A percentile compares a stretch with the other conserved stretches of the same genome.
phyloP scores from a whole-genome alignment of 2,888 invertebrate species.

The Helicoverpa assulta region DNA sequence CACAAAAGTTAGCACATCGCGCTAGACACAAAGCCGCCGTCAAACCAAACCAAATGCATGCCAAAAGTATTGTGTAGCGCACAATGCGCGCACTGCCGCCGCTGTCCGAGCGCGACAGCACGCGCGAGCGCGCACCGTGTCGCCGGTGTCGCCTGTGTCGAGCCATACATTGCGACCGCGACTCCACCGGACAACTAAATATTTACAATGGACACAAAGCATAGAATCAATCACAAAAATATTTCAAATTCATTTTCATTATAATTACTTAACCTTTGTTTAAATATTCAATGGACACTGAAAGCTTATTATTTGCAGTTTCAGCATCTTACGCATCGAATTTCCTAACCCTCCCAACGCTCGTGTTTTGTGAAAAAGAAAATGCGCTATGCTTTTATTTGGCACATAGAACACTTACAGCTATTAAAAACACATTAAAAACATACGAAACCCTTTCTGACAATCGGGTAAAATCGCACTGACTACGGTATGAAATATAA shows the following conservation, averaged over 20 bases:
- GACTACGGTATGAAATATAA: too few species aligned
- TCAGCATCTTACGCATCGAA: not conserved
- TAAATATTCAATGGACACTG: constrained; percentile 9
- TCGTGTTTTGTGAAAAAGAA: too few species aligned
- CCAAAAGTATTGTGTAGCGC: constrained; percentile 12
- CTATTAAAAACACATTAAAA: too few species aligned
- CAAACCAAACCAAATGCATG: constrained; percentile 12
- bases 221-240: constrained; percentile 2
- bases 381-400: too few species aligned
- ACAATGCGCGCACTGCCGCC: constrained; percentile 14
- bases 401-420: too few species aligned
- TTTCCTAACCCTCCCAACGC: not conserved
- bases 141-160: too few species aligned
- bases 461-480: too few species aligned
- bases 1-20: constrained; percentile 14
- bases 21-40: not conserved
- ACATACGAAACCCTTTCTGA: too few species aligned
- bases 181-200: not conserved
- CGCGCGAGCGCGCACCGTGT: not conserved
- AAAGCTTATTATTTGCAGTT: constrained; percentile 7
- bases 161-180: not conserved
- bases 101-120: not conserved
- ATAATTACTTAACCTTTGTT: not conserved
- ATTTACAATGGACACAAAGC: constrained; percentile 9
- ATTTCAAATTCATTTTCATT: constrained; percentile 12